Evolutionary conservation across 1,140 invertebrate species (phyloP), one percentile per base, ranked within the genome.

Genomic region (Neodiprion pinetum): DNA sequence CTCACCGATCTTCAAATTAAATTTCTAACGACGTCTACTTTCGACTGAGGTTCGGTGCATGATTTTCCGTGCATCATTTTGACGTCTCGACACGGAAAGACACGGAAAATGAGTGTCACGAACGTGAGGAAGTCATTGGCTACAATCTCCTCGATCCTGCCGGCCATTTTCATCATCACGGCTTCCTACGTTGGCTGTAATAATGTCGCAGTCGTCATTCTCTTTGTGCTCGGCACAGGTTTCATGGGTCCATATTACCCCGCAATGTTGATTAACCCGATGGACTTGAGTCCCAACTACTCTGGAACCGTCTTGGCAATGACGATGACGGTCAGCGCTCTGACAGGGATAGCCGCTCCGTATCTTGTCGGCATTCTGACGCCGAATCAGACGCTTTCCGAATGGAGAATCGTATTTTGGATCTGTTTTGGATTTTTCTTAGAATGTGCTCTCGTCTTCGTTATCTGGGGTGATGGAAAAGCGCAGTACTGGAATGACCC

Each of bases 351-450:
- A 69, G 88, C 93, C 70, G 92, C 91, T 28, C 93, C 93, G 0
- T 92, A 92, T 81, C 86, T 96, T 23, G 93, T 95, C 53, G 94
- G 95, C 71, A 88, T 92, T 23, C 87, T 96, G 74, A 95, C 94
- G 70, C 90, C 91, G 81, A 90, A 94, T 86, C 74, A 92, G 81
- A 92, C 92, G 5, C 81, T 93, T 48, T 87, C 90, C 8, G 91
- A 96, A 87, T 97, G 95, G 96, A 90, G 93, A 76, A 83, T 91
- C 7, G 94, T 96, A 5, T 96, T 96, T 82, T 96, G 94, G 83
- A 86, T 91, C 9, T 84, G 88, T 40, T 85, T 78, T 0, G 82
- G 91, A 9, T 87, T 72, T 50, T 87, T 7, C 72, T 84, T 40
- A 90, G 17, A 17, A 17, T 17, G 90, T 2, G 88, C 86, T 50